A percentile compares a stretch with the other conserved stretches of the same genome.
phyloP scores from a whole-genome alignment of 2,888 invertebrate species.

The Lumbricus terrestris region DNA sequence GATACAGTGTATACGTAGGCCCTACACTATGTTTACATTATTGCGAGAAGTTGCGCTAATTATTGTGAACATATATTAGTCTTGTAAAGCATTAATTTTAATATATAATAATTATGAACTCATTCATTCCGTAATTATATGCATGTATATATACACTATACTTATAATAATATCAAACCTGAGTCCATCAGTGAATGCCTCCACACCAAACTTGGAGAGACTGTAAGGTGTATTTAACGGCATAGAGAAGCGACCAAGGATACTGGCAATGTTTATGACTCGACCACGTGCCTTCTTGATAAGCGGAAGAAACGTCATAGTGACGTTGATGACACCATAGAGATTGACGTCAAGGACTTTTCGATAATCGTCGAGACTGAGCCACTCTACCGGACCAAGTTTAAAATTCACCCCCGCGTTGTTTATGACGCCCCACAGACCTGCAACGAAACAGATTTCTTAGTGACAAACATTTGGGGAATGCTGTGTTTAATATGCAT shows the following conservation, averaged over 20 bases:
- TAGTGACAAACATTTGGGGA: not conserved
- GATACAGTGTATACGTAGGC: too few species aligned
- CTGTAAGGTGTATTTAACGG: not conserved
- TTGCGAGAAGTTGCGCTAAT: too few species aligned
- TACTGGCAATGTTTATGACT: conserved; percentile 19
- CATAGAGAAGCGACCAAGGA: conserved; percentile 9
- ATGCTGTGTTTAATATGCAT: not conserved
- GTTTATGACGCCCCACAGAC: conserved; percentile 39
- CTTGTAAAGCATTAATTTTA: too few species aligned
- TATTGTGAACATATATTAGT: too few species aligned
- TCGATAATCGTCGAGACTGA: not conserved
- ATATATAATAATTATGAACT: too few species aligned
- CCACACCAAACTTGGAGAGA: conserved; percentile 6
- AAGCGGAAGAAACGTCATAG: conserved; percentile 10
- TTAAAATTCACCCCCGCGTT: conserved; percentile 46
- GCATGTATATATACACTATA: too few species aligned
- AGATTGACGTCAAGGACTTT: not conserved
- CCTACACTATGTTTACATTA: too few species aligned
- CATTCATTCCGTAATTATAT: too few species aligned
- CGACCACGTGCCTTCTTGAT: conserved; percentile 31
- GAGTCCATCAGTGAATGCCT: conserved; percentile 21
- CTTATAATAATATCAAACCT: not conserved
- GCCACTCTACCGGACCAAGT: not conserved
- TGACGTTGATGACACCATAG: conserved; percentile 7
- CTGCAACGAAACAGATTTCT: not conserved